Evolutionary conservation across 1,140 invertebrate species (phyloP).

Genomic region (Drosophila melanogaster): Release_6_plus_ISO1_MT NT_037436.4:13984501-13985000

Average conservation of each 20-base stretch:
- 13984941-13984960: neutral
- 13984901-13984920: neutral
- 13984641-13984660: constrained; percentile 45
- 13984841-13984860: constrained; percentile 31
- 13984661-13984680: constrained; percentile 8
- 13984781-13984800: constrained; percentile 2
- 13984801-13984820: neutral
- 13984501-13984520: neutral
- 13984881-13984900: constrained; percentile 4
- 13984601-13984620: constrained; percentile 22
- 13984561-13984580: constrained; percentile 29
- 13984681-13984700: constrained; percentile 31
- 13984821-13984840: constrained; percentile 20
- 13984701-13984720: constrained; percentile 40
- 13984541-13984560: constrained; percentile 42
- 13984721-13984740: constrained; percentile 25
- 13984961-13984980: neutral
- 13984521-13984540: constrained; percentile 1
- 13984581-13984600: constrained; percentile 26
- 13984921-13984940: neutral
- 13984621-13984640: constrained; percentile 21
- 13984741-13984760: constrained; percentile 11
- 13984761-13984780: constrained; percentile 36
- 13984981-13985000: too few species aligned
- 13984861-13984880: constrained; percentile 29